These are phyloP conservation scores for Discoglossus pictus DNA, from an alignment of 2,797 vertebrate species.

Conservation along the genomic window DNA sequence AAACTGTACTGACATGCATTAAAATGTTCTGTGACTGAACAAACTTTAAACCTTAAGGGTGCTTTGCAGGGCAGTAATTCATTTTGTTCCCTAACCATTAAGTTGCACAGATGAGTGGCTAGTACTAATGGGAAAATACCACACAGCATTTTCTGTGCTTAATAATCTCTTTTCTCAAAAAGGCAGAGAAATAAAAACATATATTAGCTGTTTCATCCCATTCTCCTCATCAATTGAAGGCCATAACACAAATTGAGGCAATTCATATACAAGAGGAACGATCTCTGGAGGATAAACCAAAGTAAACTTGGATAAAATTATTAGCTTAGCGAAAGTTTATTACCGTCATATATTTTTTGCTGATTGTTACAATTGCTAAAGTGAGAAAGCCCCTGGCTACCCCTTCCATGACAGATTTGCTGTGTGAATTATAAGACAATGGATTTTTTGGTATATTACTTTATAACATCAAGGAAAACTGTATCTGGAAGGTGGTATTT, in stretches of 20 bases:
- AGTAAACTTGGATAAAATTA: not conserved
- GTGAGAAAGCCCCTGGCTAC: no score
- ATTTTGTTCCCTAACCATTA: conserved; percentile 43
- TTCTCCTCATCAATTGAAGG: conserved; percentile 18
- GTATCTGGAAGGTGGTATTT: no score
- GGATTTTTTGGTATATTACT: no score
- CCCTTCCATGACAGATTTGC: no score
- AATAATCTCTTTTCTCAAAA: conserved; percentile 30
- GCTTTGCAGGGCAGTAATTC: conserved; percentile 45
- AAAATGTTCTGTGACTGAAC: conserved; percentile 43
- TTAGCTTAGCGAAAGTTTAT: no score
- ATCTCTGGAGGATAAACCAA: not conserved
- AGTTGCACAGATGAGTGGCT: conserved; percentile 45
- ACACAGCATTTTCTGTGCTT: conserved; percentile 22
- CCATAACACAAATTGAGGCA: conserved; percentile 8
- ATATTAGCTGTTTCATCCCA: conserved; percentile 23
- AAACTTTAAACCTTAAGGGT: conserved; percentile 39
- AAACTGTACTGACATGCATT: conserved; percentile 39
- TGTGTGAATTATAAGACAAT: no score
- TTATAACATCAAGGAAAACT: no score
- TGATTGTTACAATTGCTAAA: no score
- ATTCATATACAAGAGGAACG: conserved; percentile 15
- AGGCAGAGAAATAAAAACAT: conserved; percentile 13
- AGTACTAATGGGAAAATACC: conserved; percentile 42
- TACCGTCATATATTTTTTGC: no score